Evolutionary conservation across 1,140 invertebrate genomes (phyloP), one percentile per base, ranked within the genome.

Genomic region (Hestina assimilis): DNA sequence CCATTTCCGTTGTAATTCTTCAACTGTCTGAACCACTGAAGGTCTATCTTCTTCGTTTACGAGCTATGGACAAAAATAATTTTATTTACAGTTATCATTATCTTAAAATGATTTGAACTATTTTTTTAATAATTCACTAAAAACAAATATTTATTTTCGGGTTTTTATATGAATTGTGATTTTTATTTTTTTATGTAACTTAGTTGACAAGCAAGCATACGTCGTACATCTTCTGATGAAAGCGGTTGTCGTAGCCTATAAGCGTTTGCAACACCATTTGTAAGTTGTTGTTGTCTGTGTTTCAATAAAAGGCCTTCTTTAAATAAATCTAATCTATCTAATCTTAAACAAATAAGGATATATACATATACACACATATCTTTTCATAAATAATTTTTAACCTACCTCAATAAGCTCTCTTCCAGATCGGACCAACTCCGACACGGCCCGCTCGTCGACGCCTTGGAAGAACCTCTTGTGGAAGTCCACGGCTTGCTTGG

Each of bases 401-500:
- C 43, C 28, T 62, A 87, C 84, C 75, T 87, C 84, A 48, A 94
- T 91, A 14, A 98, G 89, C 75, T 97, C 95, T 60, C 96, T 92
- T 29, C 94, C 95, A 21, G 93, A 93, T 51, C 93, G 91, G 0
- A 95, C 90, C 14, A 98, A 91, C 63, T 97, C 94, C 19, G 95
- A 92, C 48, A 98, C 93, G 83, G 95, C 94, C 54, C 92, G 91
- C 61, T 97, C 94, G 74, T 96, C 95, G 0, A 95, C 92, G 42
- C 93, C 92, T 64, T 95, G 93, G 88, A 97, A 97, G 89, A 97
- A 97, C 31, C 91, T 91, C 83, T 96, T 94, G 57, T 95, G 93
- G 41, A 93, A 92, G 74, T 96, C 94, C 6, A 97, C 93, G 1
- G 93, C 93, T 58, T 94, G 94, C 68, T 95, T 93, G 20, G 92